Percentiles rank a stretch among this genome's conserved stretches.
Evolutionary conservation across 2,888 invertebrate genomes (phyloP).

Genomic region (Tipula vernalis): DNA sequence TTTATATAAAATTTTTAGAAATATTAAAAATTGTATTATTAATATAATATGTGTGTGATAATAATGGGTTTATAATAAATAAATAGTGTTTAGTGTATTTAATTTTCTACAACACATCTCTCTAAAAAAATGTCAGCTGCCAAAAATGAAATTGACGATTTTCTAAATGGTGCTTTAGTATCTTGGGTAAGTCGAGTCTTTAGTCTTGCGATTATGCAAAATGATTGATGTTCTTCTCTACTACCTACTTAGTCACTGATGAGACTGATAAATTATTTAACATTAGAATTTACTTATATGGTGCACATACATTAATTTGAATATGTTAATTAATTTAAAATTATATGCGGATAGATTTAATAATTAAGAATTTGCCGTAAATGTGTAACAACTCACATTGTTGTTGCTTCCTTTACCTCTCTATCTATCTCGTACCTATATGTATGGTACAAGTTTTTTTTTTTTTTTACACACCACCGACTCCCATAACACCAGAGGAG

Average conservation of each 20-base stretch:
- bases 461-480: background rate
- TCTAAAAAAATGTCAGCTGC: slow-evolving; percentile 43
- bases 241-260: background rate
- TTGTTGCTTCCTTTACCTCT: background rate
- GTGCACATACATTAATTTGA: background rate
- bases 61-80: background rate
- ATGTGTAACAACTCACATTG: background rate
- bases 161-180: slow-evolving; percentile 70
- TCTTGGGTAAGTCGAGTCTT: slow-evolving; percentile 60
- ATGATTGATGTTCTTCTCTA: background rate
- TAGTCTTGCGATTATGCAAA: background rate
- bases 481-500: background rate
- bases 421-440: background rate
- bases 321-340: background rate
- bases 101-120: background rate
- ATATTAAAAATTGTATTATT: background rate
- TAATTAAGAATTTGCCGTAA: background rate
- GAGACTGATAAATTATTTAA: background rate
- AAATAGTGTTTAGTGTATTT: background rate
- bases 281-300: background rate
- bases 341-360: background rate
- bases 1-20: background rate
- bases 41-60: background rate
- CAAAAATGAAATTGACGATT: slow-evolving; percentile 66
- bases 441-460: background rate